Evolutionary conservation across 2,113 vertebrate genomes (phyloP), one percentile per base, ranked within the genome.

Genomic region (Dolichotis patagonum): DNA sequence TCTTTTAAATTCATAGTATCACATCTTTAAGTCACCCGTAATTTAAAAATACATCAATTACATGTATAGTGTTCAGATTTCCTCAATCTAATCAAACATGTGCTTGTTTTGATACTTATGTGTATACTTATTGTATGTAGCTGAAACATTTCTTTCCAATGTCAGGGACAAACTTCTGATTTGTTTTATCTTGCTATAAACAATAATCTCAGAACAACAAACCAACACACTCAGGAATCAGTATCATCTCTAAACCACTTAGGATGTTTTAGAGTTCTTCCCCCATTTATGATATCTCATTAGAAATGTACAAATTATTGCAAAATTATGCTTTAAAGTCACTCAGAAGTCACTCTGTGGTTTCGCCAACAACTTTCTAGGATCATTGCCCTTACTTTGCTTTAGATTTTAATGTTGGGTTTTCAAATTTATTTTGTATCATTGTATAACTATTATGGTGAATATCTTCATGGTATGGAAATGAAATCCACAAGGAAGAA

Each of bases 401-500:
- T 90, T 90, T 58, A 84, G 11, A 52, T 8, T 95, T 81, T 73
- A 94, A 32, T 10, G 14, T 83, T 67, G 86, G 28, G 9, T 73
- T 80, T 92, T 82, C 38, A 94, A 71, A 78, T 63, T 65, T 88
- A 92, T 84, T 71, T 90, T 78, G 3, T 63, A 43, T 84, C 82
- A 28, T 86, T 71, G 0, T 58, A 24, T 49, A 63, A 22, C 41
- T 92, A 46, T 26, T 67, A 14, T 46, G 54, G 19, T 80, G 87
- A 96, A 78, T 83, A 87, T 46, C 46, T 73, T 19, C 24, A 73
- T 65, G 32, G 4, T 63, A 80, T 71, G 16, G 71, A 89, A 71
- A 54, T 92, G 30, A 90, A 95, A 87, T 58, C 56, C 7, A 56
- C 67, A 89, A 86, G 16, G 63, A 32, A 82, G 38, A 77, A 80